These are phyloP conservation scores for Tuta absoluta DNA, from an alignment of 2,888 invertebrate species.

Conservation along the genomic window DNA sequence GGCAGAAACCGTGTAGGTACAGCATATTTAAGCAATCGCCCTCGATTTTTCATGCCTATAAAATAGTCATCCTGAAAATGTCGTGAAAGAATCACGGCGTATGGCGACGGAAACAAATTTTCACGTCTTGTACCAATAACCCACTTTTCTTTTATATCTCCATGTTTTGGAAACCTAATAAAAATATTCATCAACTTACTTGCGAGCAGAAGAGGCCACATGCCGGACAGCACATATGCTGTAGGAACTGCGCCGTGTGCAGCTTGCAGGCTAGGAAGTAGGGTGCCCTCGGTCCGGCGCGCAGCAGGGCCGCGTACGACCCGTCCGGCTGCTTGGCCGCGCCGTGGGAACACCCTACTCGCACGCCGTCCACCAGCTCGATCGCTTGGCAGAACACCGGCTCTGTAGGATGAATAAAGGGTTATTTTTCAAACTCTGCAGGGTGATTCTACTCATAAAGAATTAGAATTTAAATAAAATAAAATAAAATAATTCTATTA, in stretches of 20 bases:
- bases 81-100: conserved; percentile 36
- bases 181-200: conserved; percentile 61
- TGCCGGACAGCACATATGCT: conserved; percentile 94
- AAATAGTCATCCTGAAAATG: conserved; percentile 36
- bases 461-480: too few species aligned
- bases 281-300: conserved; percentile 82
- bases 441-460: too few species aligned
- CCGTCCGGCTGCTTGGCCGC: conserved; percentile 63
- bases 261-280: conserved; percentile 89
- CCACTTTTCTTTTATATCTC: conserved; percentile 32
- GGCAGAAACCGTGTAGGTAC: conserved; percentile 32
- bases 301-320: conserved; percentile 25
- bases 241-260: conserved; percentile 87
- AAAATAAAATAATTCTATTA: too few species aligned
- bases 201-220: conserved; percentile 95
- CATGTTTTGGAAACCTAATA: conserved; percentile 35
- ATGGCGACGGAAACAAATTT: conserved; percentile 33
- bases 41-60: conserved; percentile 28
- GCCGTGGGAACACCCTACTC: conserved; percentile 91
- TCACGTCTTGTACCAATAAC: conserved; percentile 31
- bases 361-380: conserved; percentile 86
- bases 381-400: conserved; percentile 87
- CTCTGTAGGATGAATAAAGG: conserved; percentile 53
- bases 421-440: too few species aligned
- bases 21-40: conserved; percentile 26